Evolutionary conservation across 2,113 vertebrate species (phyloP), one percentile per base, ranked within the genome.

Genomic region (Tylochromis polylepis): DNA sequence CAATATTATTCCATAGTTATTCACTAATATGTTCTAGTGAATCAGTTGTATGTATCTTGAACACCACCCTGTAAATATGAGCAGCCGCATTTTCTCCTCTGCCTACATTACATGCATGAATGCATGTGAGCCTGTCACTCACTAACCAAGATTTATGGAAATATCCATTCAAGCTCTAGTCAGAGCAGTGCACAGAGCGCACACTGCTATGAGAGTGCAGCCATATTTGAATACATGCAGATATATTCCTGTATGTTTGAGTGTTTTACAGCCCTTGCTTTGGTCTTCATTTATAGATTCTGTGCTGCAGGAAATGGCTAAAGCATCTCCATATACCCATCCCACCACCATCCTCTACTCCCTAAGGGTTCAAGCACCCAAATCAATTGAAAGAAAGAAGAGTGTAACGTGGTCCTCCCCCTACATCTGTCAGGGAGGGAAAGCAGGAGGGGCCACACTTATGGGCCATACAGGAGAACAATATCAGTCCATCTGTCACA

Each of bases 401-500:
- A 95, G 94, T 93, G 94, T 92, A 92, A 79, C 87, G 90, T 88
- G 95, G 93, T 93, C 96, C 94, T 96, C 95, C 95, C 94, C 93
- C 94, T 95, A 95, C 96, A 97, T 97, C 96, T 96, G 96, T 96
- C 94, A 94, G 95, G 93, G 92, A 95, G 95, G 90, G 90, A 89
- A 86, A 93, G 87, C 93, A 94, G 94, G 95, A 95, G 95, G 95
- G 95, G 94, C 84, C 22, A 84, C 87, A 92, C 94, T 96, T 89
- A 84, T 84, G 82, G 89, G 90, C 91, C 60, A 85, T 92, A 91
- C 86, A 89, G 88, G 85, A 92, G 94, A 95, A 95, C 95, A 96
- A 95, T 96, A 95, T 96, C 94, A 92, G 91, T 96, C 96, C 96
- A 97, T 97, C 96, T 97, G 96, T 96, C 95, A 95, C 95, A 94